Evolutionary conservation across 2,113 vertebrate genomes (phyloP).

Genomic region (Taurulus bubalis): DNA sequence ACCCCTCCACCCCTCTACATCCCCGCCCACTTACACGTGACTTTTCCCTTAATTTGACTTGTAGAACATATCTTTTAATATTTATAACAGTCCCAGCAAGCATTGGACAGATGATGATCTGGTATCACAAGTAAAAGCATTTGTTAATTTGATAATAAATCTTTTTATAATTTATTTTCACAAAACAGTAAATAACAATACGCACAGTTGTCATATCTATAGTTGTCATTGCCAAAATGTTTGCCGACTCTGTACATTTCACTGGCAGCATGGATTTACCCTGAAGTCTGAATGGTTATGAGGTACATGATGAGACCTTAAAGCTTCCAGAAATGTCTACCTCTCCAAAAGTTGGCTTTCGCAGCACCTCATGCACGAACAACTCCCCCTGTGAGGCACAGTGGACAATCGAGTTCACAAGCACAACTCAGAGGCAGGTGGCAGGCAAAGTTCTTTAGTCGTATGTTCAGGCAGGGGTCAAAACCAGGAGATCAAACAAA

Average conservation of each 20-base stretch:
- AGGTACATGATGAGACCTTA: slow-evolving; percentile 52
- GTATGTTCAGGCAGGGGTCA: too few relatives aligned
- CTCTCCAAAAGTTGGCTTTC: neutral
- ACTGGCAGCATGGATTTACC: slow-evolving; percentile 44
- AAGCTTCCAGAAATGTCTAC: slow-evolving; percentile 23
- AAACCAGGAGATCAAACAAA: too few relatives aligned
- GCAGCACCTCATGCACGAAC: slow-evolving; percentile 51
- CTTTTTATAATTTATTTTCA: neutral
- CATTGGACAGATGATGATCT: slow-evolving; percentile 46
- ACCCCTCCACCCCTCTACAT: neutral
- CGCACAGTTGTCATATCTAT: neutral
- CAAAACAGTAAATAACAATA: neutral
- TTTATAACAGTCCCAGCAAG: slow-evolving; percentile 38
- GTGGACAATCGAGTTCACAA: too few relatives aligned
- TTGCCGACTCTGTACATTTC: slow-evolving; percentile 40
- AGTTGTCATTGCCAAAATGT: slow-evolving; percentile 27
- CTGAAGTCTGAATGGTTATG: slow-evolving; percentile 19
- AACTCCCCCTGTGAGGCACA: too few relatives aligned
- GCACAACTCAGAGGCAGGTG: too few relatives aligned
- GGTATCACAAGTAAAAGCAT: neutral
- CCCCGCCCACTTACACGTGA: neutral
- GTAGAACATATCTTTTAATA: slow-evolving; percentile 1
- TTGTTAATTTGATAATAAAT: neutral
- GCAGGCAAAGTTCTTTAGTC: too few relatives aligned
- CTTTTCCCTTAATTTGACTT: slow-evolving; percentile 6